Evolutionary conservation across 2,797 vertebrate genomes (phyloP).

Genomic region (Nannoperca australis): DNA sequence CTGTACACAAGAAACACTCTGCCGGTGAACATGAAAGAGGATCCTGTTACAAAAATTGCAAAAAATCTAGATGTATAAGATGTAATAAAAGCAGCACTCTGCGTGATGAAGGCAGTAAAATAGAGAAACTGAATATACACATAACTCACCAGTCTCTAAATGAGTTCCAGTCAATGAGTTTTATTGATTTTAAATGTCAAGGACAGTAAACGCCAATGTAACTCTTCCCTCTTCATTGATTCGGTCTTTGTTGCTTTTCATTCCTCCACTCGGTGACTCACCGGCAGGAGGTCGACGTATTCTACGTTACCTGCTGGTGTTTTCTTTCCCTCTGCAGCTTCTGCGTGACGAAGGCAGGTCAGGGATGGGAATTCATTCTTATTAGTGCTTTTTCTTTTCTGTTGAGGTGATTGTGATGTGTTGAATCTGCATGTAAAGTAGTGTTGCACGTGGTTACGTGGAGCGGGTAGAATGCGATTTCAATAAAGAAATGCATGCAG

Average conservation of each 20-base stretch:
- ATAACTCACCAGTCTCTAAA: too few relatives aligned
- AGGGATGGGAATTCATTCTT: too few relatives aligned
- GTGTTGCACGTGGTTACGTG: not conserved
- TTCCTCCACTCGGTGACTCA: constrained; percentile 29
- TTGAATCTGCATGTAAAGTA: not conserved
- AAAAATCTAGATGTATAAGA: too few relatives aligned
- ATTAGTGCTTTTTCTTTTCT: too few relatives aligned
- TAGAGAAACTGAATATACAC: too few relatives aligned
- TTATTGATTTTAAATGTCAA: not conserved
- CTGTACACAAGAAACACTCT: too few relatives aligned
- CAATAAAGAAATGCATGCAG: not conserved
- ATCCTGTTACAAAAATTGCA: too few relatives aligned
- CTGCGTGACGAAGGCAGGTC: not conserved
- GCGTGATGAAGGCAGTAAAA: too few relatives aligned
- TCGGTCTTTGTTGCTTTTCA: not conserved
- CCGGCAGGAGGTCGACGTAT: not conserved
- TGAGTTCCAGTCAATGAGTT: not conserved
- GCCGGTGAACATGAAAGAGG: too few relatives aligned
- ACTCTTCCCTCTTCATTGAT: not conserved
- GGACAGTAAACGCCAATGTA: not conserved
- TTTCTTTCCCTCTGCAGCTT: not conserved
- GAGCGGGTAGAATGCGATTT: not conserved
- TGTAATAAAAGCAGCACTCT: too few relatives aligned
- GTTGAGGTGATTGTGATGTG: not conserved
- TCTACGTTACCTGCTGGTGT: not conserved